Percentiles rank a stretch among this genome's conserved stretches.
Evolutionary conservation across 2,113 vertebrate genomes (phyloP).

Genomic region (Lepus timidus): DNA sequence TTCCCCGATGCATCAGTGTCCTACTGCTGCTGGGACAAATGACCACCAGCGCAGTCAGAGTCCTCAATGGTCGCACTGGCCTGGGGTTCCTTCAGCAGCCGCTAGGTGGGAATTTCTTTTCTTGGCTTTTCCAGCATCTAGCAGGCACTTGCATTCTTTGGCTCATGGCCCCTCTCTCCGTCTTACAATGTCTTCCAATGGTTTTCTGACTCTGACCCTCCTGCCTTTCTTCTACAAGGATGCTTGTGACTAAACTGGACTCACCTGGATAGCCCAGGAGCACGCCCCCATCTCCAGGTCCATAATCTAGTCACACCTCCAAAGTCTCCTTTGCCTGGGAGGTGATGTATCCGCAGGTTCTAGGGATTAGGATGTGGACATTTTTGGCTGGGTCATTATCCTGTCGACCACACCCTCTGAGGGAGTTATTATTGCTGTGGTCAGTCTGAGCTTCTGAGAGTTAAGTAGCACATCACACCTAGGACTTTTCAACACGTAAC

Average conservation of each 20-base stretch:
- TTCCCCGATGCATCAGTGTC: not conserved
- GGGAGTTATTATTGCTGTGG: not conserved
- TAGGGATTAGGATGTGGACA: not conserved
- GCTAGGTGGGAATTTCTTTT: not conserved
- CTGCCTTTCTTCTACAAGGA: not conserved
- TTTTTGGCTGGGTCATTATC: not conserved
- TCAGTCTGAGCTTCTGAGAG: not conserved
- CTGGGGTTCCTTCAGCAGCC: not conserved
- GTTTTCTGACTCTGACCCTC: not conserved
- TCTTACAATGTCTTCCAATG: constrained; percentile 7
- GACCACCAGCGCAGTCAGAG: not conserved
- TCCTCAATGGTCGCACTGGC: not conserved
- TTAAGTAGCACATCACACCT: not conserved
- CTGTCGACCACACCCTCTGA: not conserved
- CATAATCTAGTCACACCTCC: not conserved
- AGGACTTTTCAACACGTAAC: not conserved
- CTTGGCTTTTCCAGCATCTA: constrained; percentile 1
- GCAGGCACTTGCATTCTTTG: constrained; percentile 2
- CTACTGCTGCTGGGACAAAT: not conserved
- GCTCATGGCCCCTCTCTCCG: not conserved
- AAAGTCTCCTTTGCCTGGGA: not conserved
- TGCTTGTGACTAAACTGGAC: not conserved
- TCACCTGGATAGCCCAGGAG: not conserved
- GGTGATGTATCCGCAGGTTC: not conserved
- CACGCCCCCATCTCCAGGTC: constrained; percentile 5